Percentiles rank a stretch among this genome's conserved stretches.
phyloP scores from a whole-genome alignment of 2,888 invertebrate genomes.

The Coenonympha glycerion region DNA sequence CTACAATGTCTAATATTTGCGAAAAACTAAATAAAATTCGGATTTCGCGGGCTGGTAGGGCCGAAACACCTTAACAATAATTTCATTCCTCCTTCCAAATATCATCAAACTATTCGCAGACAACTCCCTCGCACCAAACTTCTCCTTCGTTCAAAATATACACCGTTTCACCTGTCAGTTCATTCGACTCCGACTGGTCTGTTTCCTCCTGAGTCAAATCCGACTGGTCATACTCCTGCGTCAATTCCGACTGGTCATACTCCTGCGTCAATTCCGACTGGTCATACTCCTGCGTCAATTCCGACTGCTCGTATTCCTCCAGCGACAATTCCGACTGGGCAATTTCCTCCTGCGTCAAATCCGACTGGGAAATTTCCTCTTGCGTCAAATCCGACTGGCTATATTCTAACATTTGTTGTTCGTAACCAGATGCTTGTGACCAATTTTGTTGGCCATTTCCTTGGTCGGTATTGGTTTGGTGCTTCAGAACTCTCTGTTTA shows the following conservation, averaged over 20 bases:
- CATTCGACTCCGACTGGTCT: background rate
- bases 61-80: no score
- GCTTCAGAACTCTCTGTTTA: no score
- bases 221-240: background rate
- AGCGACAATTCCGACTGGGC: background rate
- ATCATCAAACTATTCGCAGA: constrained; percentile 1
- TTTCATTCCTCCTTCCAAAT: no score
- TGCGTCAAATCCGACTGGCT: background rate
- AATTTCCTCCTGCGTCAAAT: background rate
- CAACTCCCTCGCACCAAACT: background rate
- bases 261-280: background rate
- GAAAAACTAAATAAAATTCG: no score
- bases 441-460: no score
- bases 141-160: constrained; percentile 8
- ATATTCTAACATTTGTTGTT: no score
- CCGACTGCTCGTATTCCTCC: background rate
- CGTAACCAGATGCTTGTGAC: no score
- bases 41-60: no score
- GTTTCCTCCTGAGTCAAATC: background rate
- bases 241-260: background rate
- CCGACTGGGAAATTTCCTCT: background rate
- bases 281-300: background rate
- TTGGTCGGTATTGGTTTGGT: no score
- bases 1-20: no score
- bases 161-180: background rate